Base-by-base conservation (phyloP, 2,888 invertebrate genomes). In the Smittia aterrima region DNA sequence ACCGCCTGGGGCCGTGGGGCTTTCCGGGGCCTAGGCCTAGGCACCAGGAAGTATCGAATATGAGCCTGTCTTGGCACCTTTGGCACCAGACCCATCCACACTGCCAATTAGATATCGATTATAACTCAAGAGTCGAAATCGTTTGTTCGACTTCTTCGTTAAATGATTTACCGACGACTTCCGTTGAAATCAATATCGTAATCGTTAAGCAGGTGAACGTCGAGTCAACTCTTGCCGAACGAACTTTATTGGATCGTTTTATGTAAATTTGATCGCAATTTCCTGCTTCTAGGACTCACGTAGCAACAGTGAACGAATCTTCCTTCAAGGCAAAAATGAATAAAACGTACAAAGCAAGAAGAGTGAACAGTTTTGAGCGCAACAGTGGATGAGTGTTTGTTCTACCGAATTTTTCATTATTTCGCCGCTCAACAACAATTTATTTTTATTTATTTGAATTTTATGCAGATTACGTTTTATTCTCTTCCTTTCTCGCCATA, bases 391-490 rank as follows among this genome's bases (percentile, higher is more conserved):
- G 47, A 47, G 47, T 47, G 11, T 16, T 47, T 47, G 16, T 47
- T 47, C 32, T 32, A 32, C 32, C 47, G 47, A 47, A 47, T 47
- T 47, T 38, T 47, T 47, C 47, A 47, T 47, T 47, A 47, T 47
- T 47, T 47, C 47, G 16, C 47, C 47, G 47, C 47, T 47, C 47
- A 47, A 47, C 47, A 47, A 47, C 47, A 47, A 47, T 47, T 47
- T 47, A 47, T 47, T 54, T 70, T 70, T 70, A 70, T 70, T 70
- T 70, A 70, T 70, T 70, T 27, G 70, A 70, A 54, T 54, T 54
- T 70, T 70, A 70, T 70, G 70, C 18, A 70, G 54, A 70, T 70
- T 70, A 53, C 32, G 47, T 54, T 70, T 53, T 54, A 24, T 27
- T 53, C 9, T 41, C 22, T 67, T 41, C 47, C 25, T 20, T 11